Base-by-base conservation (phyloP, 2,888 invertebrate species). In the Fissipunctia ypsillon region DNA sequence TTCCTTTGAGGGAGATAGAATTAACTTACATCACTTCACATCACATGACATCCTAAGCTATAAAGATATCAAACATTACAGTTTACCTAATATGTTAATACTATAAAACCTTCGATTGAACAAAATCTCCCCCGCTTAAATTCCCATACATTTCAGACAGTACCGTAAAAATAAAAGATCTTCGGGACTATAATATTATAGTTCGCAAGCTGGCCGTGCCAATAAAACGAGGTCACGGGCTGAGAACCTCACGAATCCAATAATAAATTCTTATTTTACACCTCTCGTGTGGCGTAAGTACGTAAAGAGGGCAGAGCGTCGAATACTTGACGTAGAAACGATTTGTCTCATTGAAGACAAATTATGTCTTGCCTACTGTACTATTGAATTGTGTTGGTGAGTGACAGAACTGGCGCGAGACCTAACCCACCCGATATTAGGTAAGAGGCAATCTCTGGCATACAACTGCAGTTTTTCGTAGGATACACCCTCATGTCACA, bases 211-310 rank as follows among this genome's bases (percentile, higher is more conserved):
- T 82, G 85, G 81, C 87, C 87, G 85, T 89, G 87, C 89, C 90
- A 90, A 92, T 91, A 91, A 90, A 87, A 88, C 80, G 88, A 84
- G 90, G 88, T 88, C 91, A 86, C 86, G 76, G 84, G 81, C 88
- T 86, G 83, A 88, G 84, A 88, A 87, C 88, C 90, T 88, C 88
- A 86, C 88, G 87, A 87, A 90, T 88, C 91, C 90, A 89, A 92
- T 92, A 93, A 92, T 92, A 93, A 91, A 92, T 93, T 92, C 92
- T 92, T 93, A 92, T 92, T 91, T 92, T 90, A 90, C 89, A 90
- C 90, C 90, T 86, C 84, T 81, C 72, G 74, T 73, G 48, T 69
- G 81, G 43, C 63, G 38, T 61, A 70, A 85, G 69, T 67, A 63
- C n/a, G 59, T 78, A 76, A 73, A 71, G 56, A 63, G 71, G 81